phyloP scores from a whole-genome alignment of 2,888 invertebrate species.

The Xanthia togata region DNA sequence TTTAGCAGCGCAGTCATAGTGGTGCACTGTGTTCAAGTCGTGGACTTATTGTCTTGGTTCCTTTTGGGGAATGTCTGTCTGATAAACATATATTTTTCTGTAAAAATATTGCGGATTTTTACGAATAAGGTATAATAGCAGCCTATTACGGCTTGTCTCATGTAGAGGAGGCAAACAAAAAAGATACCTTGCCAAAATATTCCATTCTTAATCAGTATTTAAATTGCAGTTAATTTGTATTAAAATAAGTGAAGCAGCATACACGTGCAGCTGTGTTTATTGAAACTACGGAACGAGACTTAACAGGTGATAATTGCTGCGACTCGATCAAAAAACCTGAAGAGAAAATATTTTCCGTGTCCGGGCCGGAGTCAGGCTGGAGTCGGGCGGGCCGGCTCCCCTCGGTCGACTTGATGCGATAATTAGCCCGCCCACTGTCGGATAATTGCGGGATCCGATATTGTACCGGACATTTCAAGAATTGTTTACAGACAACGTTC shows the following conservation, averaged over 20 bases:
- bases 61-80: neutral
- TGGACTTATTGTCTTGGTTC: slow-evolving; percentile 22
- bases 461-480: slow-evolving; percentile 68
- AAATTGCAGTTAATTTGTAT: neutral
- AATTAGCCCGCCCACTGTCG: slow-evolving; percentile 77
- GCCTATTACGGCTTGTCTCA: neutral
- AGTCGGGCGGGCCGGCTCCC: slow-evolving; percentile 39
- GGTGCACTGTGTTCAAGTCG: slow-evolving; percentile 50
- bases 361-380: slow-evolving; percentile 29
- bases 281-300: slow-evolving; percentile 21
- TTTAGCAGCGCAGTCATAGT: slow-evolving; percentile 47
- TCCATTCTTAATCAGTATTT: neutral
- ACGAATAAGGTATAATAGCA: neutral
- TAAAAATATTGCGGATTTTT: neutral
- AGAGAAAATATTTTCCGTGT: slow-evolving; percentile 51
- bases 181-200: neutral
- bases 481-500: slow-evolving; percentile 63
- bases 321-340: slow-evolving; percentile 46
- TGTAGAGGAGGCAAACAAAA: neutral
- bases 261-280: slow-evolving; percentile 46
- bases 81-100: neutral
- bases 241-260: slow-evolving; percentile 40
- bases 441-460: slow-evolving; percentile 77
- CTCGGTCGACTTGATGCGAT: slow-evolving; percentile 74
- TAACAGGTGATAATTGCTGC: slow-evolving; percentile 48